Evolutionary conservation across 1,140 invertebrate species (phyloP), one percentile per base, ranked within the genome.

Genomic region (Drosophila saltans): DNA sequence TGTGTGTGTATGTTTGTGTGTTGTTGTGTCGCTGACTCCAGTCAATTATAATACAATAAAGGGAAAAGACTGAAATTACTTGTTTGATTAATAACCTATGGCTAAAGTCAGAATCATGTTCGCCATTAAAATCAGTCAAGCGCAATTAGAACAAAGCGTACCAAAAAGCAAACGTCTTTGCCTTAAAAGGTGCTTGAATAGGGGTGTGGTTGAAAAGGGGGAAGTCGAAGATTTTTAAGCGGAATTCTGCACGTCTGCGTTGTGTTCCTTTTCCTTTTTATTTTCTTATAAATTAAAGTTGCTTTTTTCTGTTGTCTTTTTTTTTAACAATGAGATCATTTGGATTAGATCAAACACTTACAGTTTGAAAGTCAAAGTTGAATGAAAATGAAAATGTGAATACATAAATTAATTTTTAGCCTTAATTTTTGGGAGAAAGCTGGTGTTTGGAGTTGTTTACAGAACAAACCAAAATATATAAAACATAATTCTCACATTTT

Each of bases 51-150:
- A 83, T 69, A 88, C 76, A 88, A 88, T 89, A 89, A 83, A 71
- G 68, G 61, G 52, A 56, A 72, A 48, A 67, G 59, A 55, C 57
- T 43, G 52, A 43, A 33, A 74, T 65, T 69, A 64, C 63, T 59
- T 57, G 41, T 58, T 89, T 88, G 84, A 88, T 88, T 88, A 90
- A 88, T 88, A 84, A 90, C 80, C 66, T 74, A 69, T 86, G 55
- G 48, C 43, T 41, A 62, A 45, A 70, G 45, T 40, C 63, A 45
- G 21, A 60, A 26, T 39, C 48, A 43, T 55, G 71, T 64, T 66
- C 58, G 78, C 81, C 80, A 81, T 90, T 84, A 90, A 89, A 89
- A 41, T 89, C 85, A 90, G 78, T 89, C 78, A 78, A 84, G 85
- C 84, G 84, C 84, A 90, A 84, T 90, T 79, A 81, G 80, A 90